Evolutionary conservation across 2,888 invertebrate genomes (phyloP), one percentile per base, ranked within the genome.

Genomic region (Abrostola triplasia): DNA sequence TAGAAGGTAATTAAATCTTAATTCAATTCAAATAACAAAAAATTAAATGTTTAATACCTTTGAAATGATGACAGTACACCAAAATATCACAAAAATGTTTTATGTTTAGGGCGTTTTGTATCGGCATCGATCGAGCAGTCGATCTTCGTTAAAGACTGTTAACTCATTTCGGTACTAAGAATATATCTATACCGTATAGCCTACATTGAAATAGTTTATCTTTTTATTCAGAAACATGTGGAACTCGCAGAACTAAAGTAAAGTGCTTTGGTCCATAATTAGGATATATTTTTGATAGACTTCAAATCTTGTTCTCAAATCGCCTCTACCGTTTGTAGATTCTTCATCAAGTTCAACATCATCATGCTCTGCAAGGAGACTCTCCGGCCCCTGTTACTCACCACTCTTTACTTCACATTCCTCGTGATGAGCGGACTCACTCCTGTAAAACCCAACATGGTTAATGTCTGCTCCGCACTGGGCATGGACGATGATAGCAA

Each of bases 341-440:
- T 83, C 49, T 76, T 85, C 56, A 77, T 88, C 0, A 92, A 89
- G 61, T 87, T 90, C 70, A 88, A 86, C 77, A 89, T 88, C 67
- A 92, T 95, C 67, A 89, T 95, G 86, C 76, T 95, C 0, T 87
- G 92, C 44, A 95, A 95, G 56, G 95, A 95, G 64, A 95, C 95
- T 0, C 59, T 95, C 24, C 88, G 95, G 63, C 95, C 95, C 0
- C 83, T 95, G 53, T 77, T 82, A 0, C 81, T 96, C 0, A 89
- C 95, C 0, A 83, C 95, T 49, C 74, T 91, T 12, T 95, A 95
- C 81, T 96, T 95, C 83, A 81, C 94, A 12, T 94, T 95, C 82
- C 86, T 88, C 47, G 93, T 95, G 57, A 95, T 95, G 88, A 94
- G 95, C 51, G 95, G 95, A 0, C 81, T 95, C 6, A 84, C 89